Base-by-base conservation (phyloP, 2,797 vertebrate genomes). In the Peromyscus attwateri region DNA sequence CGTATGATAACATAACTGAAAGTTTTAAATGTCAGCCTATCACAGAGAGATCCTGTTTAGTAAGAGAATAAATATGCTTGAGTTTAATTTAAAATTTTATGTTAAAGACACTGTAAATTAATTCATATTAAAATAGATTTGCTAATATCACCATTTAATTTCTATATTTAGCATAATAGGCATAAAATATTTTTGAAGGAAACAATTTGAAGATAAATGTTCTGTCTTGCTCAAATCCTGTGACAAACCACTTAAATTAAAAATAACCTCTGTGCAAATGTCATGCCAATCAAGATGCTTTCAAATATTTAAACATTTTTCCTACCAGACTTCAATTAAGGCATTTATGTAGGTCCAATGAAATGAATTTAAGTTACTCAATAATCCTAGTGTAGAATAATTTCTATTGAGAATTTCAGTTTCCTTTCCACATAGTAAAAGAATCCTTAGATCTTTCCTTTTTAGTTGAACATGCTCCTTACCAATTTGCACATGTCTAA, bases 81-180 rank as follows among this genome's bases (percentile, higher is more conserved):
- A 89, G 27, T 52, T 97, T 80, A 92, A 93, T 23, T 94, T 57
- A 2, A 0, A 95, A 89, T 0, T 97, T 96, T 91, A 46, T 87
- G 97, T 96, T 83, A 89, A 73, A 83, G 95, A 82, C 82, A 52
- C 0, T 49, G 1, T 64, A 97, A 88, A 97, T 85, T 37, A 97
- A 94, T 80, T 81, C 52, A 84, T n/a, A 11, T 87, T 66, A 91
- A 91, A 90, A 91, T 64, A 82, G 40, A 89, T 95, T 91, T 97
- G 3, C 17, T 49, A 95, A 82, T 92, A 95, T 93, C 77, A 95
- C 37, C 5, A 92, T 96, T 94, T 94, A 87, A 95, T 97, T 97
- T 96, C 55, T 88, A 83, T 0, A 92, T 91, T 97, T 97, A 97
- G 1, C 10, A 87, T 71, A 97, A 37, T 40, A 95, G 62, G 75